Evolutionary conservation across 2,888 invertebrate genomes (phyloP), one percentile per base, ranked within the genome.

Genomic region (Pycnomerus fuliginosus): DNA sequence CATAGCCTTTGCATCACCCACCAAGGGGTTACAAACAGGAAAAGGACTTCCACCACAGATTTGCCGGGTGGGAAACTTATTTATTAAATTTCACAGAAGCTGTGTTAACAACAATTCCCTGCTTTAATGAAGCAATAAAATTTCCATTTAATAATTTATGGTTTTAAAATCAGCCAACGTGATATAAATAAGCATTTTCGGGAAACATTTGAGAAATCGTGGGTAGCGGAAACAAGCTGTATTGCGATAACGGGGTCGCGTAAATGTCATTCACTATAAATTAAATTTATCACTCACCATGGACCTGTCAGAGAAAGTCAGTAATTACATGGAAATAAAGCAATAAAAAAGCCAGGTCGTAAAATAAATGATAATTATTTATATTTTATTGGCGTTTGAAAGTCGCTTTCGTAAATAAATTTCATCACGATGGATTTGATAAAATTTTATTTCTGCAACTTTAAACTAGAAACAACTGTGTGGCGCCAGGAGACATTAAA

Each of bases 221-320:
- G n/a, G n/a, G 56, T 57, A 55, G 56, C 64, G 64, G 65, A 67
- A 65, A 65, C 56, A 60, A 61, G 55, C 62, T 64, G 63, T 66
- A n/a, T n/a, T n/a, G 49, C 59, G 65, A 66, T 67, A 67, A 65
- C 61, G 55, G 58, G 64, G 65, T 62, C 64, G 61, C 50, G 57
- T 61, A 61, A 66, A 62, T 65, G 67, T 67, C 67, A 66, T 52
- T 51, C 48, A 48, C 53, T 56, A 60, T 68, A 67, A 68, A 67
- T 68, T 63, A 61, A 56, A 56, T 64, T 67, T 67, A 62, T 62
- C 60, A 58, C 45, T 52, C 50, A 53, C 43, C n/a, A 54, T 48
- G 51, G 48, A 53, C 50, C 52, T 58, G 56, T 60, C 58, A 59
- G 60, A 53, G 54, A 57, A 61, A 63, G 58, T 57, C 53, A 52